Conservation (phyloP, 2,797 vertebrate species). For the Hephaestus fuliginosus region DNA sequence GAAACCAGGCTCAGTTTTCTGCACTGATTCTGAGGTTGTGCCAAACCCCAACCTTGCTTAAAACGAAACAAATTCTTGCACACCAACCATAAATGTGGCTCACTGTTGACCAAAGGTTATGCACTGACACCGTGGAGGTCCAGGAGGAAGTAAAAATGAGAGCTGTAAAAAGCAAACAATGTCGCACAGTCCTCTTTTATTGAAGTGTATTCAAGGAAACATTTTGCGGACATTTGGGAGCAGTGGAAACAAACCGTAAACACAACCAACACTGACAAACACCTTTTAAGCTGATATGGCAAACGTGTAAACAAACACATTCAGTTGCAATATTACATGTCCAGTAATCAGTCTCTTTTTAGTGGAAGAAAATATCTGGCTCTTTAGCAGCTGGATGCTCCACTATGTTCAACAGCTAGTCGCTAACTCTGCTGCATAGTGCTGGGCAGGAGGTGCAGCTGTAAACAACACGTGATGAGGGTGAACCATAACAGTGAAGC, state of each 20-base stretch:
- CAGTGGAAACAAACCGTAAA: not conserved
- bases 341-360: not conserved
- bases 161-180: not conserved
- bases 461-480: not conserved
- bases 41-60: not conserved
- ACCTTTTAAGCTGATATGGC: not conserved
- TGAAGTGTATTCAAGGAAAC: not conserved
- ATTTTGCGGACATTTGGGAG: not conserved
- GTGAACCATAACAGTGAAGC: not conserved
- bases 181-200: not conserved
- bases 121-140: not conserved
- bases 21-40: not conserved
- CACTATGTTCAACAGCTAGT: not conserved
- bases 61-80: not conserved
- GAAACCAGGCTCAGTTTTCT: conserved; percentile 1
- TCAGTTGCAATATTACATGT: not conserved
- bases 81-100: not conserved
- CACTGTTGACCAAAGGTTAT: not conserved
- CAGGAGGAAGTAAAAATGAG: not conserved
- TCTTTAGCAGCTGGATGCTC: not conserved
- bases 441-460: not conserved
- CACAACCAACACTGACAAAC: not conserved
- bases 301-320: not conserved
- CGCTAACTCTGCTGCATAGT: no score
- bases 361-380: not conserved